phyloP scores from a whole-genome alignment of 2,113 vertebrate genomes.

The Aegithalos caudatus region DNA sequence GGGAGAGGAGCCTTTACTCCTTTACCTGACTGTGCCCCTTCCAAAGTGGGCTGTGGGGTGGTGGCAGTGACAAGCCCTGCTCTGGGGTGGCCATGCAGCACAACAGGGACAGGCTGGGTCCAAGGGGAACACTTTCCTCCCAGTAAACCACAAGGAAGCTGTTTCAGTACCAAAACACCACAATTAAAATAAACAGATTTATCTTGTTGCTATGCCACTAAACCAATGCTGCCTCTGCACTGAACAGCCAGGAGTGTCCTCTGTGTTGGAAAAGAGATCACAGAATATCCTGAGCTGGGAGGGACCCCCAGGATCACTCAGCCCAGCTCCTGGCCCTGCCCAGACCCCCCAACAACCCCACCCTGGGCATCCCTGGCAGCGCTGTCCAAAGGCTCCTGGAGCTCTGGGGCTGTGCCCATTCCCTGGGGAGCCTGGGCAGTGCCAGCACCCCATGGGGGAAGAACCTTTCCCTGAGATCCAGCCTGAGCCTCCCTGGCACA shows the following conservation, averaged over 20 bases:
- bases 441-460: background rate
- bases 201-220: background rate
- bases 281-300: background rate
- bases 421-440: background rate
- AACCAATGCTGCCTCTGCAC: background rate
- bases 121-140: background rate
- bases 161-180: background rate
- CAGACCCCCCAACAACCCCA: background rate
- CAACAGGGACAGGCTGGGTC: background rate
- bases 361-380: background rate
- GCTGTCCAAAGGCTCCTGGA: background rate
- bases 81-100: background rate
- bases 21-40: accelerated
- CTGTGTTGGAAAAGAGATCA: background rate
- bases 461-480: accelerated
- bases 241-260: background rate
- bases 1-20: background rate
- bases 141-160: background rate
- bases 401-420: background rate
- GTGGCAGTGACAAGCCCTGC: background rate
- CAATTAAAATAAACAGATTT: background rate
- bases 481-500: background rate
- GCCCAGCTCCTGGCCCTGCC: accelerated
- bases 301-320: background rate
- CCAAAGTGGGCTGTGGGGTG: background rate